Evolutionary conservation across 2,797 vertebrate genomes (phyloP).

Genomic region (Micromesistius poutassou): DNA sequence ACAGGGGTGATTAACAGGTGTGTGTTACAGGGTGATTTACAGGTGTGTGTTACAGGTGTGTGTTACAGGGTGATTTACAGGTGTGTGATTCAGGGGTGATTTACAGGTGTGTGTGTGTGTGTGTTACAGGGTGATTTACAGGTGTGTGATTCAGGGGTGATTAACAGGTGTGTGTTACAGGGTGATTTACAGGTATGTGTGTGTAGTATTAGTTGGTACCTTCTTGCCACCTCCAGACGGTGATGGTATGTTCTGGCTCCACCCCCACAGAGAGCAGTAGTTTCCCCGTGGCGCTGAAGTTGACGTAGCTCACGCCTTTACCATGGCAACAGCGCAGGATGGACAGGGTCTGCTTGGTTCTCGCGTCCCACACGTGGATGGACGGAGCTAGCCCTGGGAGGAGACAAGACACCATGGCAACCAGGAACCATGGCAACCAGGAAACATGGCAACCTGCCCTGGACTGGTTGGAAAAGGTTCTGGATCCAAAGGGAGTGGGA

Average conservation of each 20-base stretch:
- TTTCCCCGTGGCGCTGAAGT: slow-evolving; percentile 95
- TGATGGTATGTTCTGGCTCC: slow-evolving; percentile 92
- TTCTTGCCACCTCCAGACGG: slow-evolving; percentile 97
- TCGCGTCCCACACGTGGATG: slow-evolving; percentile 93
- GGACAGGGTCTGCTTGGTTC: slow-evolving; percentile 91
- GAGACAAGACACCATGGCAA: slow-evolving; percentile 21
- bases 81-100: no score
- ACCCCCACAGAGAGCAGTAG: slow-evolving; percentile 92
- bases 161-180: background rate
- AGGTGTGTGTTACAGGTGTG: background rate
- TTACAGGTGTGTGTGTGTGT: background rate
- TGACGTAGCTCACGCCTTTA: slow-evolving; percentile 89
- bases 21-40: no score
- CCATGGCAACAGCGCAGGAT: slow-evolving; percentile 90
- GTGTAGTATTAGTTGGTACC: slow-evolving; percentile 64
- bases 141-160: background rate
- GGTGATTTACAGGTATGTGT: background rate
- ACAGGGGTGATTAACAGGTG: background rate
- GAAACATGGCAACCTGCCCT: background rate
- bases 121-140: background rate
- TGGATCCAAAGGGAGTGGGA: background rate
- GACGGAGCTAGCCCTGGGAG: slow-evolving; percentile 84
- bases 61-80: background rate
- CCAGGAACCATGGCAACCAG: slow-evolving; percentile 8
- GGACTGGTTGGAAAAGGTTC: background rate